Evolutionary conservation across 2,797 vertebrate species (phyloP).

Genomic region (Cossypha polioptera): DNA sequence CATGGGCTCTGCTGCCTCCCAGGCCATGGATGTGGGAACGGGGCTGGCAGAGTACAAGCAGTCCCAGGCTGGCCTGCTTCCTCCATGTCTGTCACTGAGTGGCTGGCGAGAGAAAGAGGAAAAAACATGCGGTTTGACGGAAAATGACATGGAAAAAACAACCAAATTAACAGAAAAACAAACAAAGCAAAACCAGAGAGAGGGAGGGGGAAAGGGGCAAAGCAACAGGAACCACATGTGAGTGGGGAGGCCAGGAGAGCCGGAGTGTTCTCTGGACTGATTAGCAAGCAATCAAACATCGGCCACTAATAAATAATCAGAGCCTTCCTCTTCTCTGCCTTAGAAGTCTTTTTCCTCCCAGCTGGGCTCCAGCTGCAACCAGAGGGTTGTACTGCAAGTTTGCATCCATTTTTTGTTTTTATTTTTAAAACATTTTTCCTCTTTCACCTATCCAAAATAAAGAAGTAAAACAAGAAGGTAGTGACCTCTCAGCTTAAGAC

Average conservation of each 20-base stretch:
- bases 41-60: not conserved
- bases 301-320: constrained; percentile 61
- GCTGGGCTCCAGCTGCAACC: constrained; percentile 75
- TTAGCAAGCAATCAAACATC: constrained; percentile 51
- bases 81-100: constrained; percentile 29
- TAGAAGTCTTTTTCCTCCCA: constrained; percentile 57
- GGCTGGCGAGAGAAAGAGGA: constrained; percentile 74
- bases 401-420: not conserved
- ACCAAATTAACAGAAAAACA: constrained; percentile 79
- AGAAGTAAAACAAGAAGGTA: not conserved
- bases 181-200: constrained; percentile 66
- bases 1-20: not conserved
- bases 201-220: not conserved
- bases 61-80: constrained; percentile 40
- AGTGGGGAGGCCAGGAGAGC: not conserved
- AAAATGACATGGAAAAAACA: constrained; percentile 78
- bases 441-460: constrained; percentile 47
- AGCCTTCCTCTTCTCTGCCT: constrained; percentile 56
- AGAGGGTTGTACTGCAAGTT: constrained; percentile 2
- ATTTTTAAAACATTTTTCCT: not conserved
- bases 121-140: constrained; percentile 78
- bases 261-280: constrained; percentile 37
- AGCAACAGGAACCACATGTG: constrained; percentile 67
- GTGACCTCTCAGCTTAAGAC: not conserved
- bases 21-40: not conserved